These are phyloP conservation scores for Ctenodactylus gundi DNA, from an alignment of 2,113 vertebrate species.

Conservation along the genomic window DNA sequence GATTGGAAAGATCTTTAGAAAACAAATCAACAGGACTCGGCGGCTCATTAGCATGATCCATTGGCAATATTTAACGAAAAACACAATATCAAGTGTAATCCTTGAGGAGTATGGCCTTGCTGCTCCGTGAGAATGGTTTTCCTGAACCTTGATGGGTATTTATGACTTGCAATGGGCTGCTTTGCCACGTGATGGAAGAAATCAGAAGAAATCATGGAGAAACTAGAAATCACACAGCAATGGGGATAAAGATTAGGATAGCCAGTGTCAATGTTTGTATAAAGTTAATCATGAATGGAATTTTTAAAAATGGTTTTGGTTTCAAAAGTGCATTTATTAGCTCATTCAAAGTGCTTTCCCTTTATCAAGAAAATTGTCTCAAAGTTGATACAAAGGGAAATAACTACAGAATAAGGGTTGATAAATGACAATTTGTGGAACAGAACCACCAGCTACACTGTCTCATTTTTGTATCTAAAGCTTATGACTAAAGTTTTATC, in stretches of 20 bases:
- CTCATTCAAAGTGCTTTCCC: not conserved
- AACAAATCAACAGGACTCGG: not conserved
- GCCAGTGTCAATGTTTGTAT: not conserved
- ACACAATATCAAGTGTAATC: not conserved
- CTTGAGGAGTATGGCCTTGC: fast-evolving
- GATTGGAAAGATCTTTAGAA: not conserved
- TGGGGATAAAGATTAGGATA: not conserved
- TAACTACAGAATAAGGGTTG: not conserved
- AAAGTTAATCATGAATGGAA: not conserved
- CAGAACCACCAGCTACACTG: not conserved
- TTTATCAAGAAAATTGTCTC: not conserved
- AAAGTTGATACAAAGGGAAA: not conserved
- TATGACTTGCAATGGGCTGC: not conserved
- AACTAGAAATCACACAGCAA: not conserved
- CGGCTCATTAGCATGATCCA: not conserved
- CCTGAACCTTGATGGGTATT: not conserved
- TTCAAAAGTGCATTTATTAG: not conserved
- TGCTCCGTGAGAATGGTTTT: not conserved
- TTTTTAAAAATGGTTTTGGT: not conserved
- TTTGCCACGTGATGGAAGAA: not conserved
- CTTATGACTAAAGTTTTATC: constrained; percentile 43
- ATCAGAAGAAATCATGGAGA: not conserved
- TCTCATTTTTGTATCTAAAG: not conserved
- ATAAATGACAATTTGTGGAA: fast-evolving
- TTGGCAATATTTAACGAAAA: not conserved